Evolutionary conservation across 2,797 vertebrate species (phyloP).

Genomic region (Enteromius fasciolatus): DNA sequence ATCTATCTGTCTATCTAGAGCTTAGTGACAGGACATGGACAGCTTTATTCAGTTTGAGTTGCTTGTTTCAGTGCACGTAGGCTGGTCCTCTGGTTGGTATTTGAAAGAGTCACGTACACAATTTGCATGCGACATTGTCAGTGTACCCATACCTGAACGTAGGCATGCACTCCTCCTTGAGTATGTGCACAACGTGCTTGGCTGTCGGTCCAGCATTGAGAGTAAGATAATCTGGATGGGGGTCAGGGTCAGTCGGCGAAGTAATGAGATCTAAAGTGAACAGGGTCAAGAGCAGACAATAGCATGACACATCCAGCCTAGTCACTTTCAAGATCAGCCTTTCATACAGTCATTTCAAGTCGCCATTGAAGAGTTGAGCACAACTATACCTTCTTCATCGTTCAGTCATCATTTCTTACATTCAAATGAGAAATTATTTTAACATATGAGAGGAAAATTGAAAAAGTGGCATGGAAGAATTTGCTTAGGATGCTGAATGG

Average conservation of each 20-base stretch:
- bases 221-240: constrained; percentile 11
- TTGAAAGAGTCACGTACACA: not conserved
- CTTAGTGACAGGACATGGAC: not conserved
- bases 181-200: not conserved
- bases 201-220: not conserved
- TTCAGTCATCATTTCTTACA: not conserved
- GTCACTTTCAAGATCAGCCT: not conserved
- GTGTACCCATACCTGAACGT: not conserved
- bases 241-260: not conserved
- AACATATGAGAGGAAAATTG: not conserved
- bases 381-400: not conserved
- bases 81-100: not conserved
- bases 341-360: not conserved
- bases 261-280: constrained; percentile 33
- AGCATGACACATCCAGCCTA: not conserved
- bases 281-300: constrained; percentile 17
- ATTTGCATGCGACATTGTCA: not conserved
- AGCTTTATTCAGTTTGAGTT: not conserved
- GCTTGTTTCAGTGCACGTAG: not conserved
- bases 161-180: not conserved
- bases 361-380: not conserved
- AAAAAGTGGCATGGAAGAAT: not conserved
- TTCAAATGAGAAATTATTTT: not conserved
- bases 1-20: not conserved
- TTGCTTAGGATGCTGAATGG: not conserved